Conservation (phyloP, 1,140 invertebrate species). For the Rhopalosiphum maidis region DNA sequence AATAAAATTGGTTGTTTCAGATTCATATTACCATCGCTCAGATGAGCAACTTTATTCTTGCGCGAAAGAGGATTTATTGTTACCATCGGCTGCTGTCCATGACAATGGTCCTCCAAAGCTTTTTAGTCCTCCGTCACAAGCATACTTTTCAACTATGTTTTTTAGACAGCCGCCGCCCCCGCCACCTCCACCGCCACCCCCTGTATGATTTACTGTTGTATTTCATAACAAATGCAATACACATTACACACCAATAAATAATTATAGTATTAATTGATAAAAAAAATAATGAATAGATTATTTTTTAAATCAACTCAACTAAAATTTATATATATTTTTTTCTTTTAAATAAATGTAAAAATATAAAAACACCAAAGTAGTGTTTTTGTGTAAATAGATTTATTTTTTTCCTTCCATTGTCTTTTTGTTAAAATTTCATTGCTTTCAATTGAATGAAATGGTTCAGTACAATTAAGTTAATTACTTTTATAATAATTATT, state of each 20-base stretch:
- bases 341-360: constrained; percentile 14
- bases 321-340: constrained; percentile 41
- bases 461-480: constrained; percentile 49
- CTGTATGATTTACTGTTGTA: constrained; percentile 22
- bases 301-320: constrained; percentile 39
- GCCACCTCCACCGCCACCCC: constrained; percentile 35
- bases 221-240: constrained; percentile 20
- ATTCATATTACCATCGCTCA: constrained; percentile 39
- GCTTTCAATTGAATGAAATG: constrained; percentile 49
- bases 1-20: constrained; percentile 14
- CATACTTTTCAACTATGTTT: constrained; percentile 46
- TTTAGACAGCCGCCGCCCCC: constrained; percentile 50
- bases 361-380: constrained; percentile 3
- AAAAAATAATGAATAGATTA: constrained; percentile 34
- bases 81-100: constrained; percentile 30
- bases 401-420: constrained; percentile 56
- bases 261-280: not conserved
- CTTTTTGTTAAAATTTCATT: constrained; percentile 55
- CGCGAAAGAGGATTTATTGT: constrained; percentile 40
- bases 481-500: constrained; percentile 56
- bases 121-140: constrained; percentile 44
- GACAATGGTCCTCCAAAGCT: constrained; percentile 50
- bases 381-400: constrained; percentile 55
- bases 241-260: constrained; percentile 33
- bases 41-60: constrained; percentile 46